phyloP scores from a whole-genome alignment of 2,113 vertebrate species.

The Cettia cetti region DNA sequence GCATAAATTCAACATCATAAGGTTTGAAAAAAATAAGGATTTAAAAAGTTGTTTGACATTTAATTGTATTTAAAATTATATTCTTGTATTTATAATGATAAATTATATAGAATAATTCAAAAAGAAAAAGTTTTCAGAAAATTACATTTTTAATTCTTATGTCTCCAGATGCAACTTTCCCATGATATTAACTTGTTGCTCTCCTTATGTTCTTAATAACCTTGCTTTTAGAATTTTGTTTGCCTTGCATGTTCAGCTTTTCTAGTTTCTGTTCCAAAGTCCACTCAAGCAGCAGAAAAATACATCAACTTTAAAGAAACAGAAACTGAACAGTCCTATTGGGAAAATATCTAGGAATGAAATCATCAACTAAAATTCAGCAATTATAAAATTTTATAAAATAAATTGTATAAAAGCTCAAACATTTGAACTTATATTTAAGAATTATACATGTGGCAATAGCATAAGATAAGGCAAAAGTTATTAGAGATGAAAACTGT shows the following conservation, averaged over 20 bases:
- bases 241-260: neutral
- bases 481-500: neutral
- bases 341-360: neutral
- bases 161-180: neutral
- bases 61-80: neutral
- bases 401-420: neutral
- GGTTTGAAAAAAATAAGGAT: neutral
- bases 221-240: neutral
- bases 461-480: neutral
- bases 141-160: neutral
- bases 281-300: neutral
- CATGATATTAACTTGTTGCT: neutral
- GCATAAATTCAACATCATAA: neutral
- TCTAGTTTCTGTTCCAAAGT: constrained; percentile 13
- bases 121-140: neutral
- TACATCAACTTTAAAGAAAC: neutral
- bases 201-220: neutral
- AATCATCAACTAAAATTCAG: neutral
- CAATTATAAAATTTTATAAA: neutral
- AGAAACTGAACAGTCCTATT: neutral
- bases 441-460: neutral
- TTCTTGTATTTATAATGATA: neutral
- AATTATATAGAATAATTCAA: neutral
- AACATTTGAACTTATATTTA: neutral
- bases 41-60: neutral